Evolutionary conservation across 2,797 vertebrate species (phyloP).

Genomic region (Loriculus beryllinus): DNA sequence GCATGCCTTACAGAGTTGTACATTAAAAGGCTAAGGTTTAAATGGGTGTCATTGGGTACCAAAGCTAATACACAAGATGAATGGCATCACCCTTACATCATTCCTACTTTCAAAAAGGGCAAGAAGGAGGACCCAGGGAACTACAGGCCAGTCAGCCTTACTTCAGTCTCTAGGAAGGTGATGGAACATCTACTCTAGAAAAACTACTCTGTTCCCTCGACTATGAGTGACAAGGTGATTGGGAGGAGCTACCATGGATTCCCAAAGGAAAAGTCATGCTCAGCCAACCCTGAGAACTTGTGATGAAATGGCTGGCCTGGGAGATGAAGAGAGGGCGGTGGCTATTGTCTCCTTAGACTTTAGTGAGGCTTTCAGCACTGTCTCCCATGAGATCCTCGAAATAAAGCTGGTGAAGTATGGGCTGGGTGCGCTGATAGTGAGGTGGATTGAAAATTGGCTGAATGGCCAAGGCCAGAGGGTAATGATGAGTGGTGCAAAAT

Average conservation of each 20-base stretch:
- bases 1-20: not conserved
- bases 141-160: not conserved
- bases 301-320: not conserved
- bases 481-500: not conserved
- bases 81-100: not conserved
- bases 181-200: not conserved
- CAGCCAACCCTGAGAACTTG: not conserved
- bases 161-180: not conserved
- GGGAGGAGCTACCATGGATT: not conserved
- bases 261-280: not conserved
- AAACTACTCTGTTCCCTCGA: not conserved
- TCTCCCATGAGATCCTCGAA: not conserved
- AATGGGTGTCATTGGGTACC: accelerated
- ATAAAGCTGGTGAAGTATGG: not conserved
- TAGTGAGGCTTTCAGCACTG: not conserved
- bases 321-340: not conserved
- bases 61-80: not conserved
- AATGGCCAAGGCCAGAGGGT: not conserved
- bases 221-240: not conserved
- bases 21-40: not conserved
- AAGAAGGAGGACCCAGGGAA: not conserved
- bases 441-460: not conserved
- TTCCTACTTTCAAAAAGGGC: not conserved
- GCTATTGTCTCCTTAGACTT: not conserved
- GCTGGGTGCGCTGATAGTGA: not conserved